Evolutionary conservation across 2,888 invertebrate genomes (phyloP), one percentile per base, ranked within the genome.

Genomic region (Lochmaea crataegi): DNA sequence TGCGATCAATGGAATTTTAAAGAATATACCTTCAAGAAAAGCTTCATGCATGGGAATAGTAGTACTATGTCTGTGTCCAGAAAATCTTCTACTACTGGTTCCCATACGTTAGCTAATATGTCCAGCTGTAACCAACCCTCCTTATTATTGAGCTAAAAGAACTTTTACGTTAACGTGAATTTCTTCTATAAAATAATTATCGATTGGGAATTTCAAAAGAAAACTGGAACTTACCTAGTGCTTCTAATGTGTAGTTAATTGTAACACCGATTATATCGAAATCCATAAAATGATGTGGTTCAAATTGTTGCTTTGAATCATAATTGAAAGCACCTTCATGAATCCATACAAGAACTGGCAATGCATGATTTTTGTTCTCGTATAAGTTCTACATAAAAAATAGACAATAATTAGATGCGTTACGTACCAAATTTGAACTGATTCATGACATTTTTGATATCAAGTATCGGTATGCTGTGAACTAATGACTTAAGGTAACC

Each of bases 1-100:
- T 41, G 42, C 41, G 22, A 63, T 42, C 42, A 42, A 22, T 9
- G 61, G 61, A 16, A 63, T 42, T 63, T 63, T 63, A 7, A 63
- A 12, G 16, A 63, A 63, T 11, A 12, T 41, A 1, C 42, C 61
- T 10, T 63, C 61, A 11, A 63, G 11, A 18, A 63, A 63, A 16
- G 61, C 61, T 42, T 63, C 22, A 42, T 63, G 61, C 61, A 63
- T 63, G 11, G 61, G 61, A n/a, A 42, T 12, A 10, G 18, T 26
- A 63, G 4, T 11, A 63, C 0, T n/a, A 41, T 38, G 18, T 63
- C 42, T 63, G n/a, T 11, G 6, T 63, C 61, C 9, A 14, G 18
- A 5, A 6, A 6, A 18, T 42, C 12, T 41, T 63, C 61, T 42
- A 63, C 61, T 11, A 63, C 61, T 63, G 61, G 61, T 16, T 42